A percentile compares a stretch with the other conserved stretches of the same genome.
phyloP scores from a whole-genome alignment of 2,797 vertebrate species.

The Carcharodon carcharias region DNA sequence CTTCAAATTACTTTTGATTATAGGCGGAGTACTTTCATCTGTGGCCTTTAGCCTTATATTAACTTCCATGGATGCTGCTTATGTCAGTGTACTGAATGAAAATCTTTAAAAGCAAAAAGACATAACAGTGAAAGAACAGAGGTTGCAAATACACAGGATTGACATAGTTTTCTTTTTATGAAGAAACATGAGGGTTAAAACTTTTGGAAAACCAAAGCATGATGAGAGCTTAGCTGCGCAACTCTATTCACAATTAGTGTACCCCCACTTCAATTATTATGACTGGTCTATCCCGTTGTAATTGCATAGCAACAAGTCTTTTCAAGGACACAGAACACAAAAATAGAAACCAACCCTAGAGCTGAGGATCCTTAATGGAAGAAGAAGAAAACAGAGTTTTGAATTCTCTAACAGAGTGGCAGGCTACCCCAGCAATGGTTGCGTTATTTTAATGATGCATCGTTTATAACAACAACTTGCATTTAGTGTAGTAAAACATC shows the following conservation, averaged over 20 bases:
- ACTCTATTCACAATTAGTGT: neutral
- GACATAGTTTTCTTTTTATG: neutral
- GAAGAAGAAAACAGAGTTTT: neutral
- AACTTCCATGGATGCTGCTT: neutral
- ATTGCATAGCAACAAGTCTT: neutral
- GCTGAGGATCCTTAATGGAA: neutral
- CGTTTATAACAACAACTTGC: neutral
- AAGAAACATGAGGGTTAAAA: neutral
- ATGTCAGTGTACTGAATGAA: neutral
- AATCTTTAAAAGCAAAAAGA: neutral
- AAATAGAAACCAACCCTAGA: neutral
- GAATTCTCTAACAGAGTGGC: neutral
- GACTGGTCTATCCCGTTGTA: neutral
- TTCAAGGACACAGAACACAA: neutral
- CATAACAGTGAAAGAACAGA: neutral
- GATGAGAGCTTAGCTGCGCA: neutral
- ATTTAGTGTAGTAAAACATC: neutral
- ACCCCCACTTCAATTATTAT: neutral
- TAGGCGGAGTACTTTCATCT: neutral
- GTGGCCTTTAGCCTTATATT: neutral
- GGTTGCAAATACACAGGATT: neutral
- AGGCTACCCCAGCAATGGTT: neutral
- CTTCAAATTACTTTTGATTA: neutral
- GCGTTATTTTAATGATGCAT: neutral
- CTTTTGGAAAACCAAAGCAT: neutral